A percentile compares a stretch with the other conserved stretches of the same genome.
Conservation (phyloP, 2,797 vertebrate genomes). For the Syngnathus acus region DNA sequence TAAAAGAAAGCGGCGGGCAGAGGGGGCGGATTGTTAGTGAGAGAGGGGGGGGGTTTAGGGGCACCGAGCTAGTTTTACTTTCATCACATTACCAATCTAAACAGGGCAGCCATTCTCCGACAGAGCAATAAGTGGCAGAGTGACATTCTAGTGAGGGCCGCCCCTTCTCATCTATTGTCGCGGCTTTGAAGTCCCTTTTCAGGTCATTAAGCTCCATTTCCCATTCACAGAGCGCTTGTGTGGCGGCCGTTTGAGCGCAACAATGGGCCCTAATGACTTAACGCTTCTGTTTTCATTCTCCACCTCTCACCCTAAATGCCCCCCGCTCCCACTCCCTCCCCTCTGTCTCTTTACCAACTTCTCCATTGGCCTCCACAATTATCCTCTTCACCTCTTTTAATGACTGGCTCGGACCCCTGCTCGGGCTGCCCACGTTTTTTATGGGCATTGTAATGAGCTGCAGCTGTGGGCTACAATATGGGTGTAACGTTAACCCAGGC, state of each 20-base stretch:
- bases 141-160: constrained; percentile 64
- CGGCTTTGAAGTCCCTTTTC: constrained; percentile 73
- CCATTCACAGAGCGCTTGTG: constrained; percentile 72
- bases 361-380: constrained; percentile 51
- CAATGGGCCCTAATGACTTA: constrained; percentile 77
- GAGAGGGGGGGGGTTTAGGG: constrained; percentile 33
- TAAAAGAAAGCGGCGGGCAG: constrained; percentile 22
- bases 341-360: constrained; percentile 56
- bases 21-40: constrained; percentile 3
- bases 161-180: constrained; percentile 65
- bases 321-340: constrained; percentile 32
- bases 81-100: constrained; percentile 66
- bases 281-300: constrained; percentile 76
- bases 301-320: constrained; percentile 48
- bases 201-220: constrained; percentile 76
- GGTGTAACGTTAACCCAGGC: constrained; percentile 77
- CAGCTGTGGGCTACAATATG: constrained; percentile 87
- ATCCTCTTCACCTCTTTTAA: constrained; percentile 64
- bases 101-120: constrained; percentile 58
- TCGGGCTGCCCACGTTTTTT: constrained; percentile 63
- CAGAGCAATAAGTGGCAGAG: constrained; percentile 65
- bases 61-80: constrained; percentile 54
- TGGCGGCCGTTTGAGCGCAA: constrained; percentile 70
- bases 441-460: constrained; percentile 79
- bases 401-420: constrained; percentile 55